Evolutionary conservation across 2,113 vertebrate species (phyloP).

Genomic region (Okapia johnstoni): DNA sequence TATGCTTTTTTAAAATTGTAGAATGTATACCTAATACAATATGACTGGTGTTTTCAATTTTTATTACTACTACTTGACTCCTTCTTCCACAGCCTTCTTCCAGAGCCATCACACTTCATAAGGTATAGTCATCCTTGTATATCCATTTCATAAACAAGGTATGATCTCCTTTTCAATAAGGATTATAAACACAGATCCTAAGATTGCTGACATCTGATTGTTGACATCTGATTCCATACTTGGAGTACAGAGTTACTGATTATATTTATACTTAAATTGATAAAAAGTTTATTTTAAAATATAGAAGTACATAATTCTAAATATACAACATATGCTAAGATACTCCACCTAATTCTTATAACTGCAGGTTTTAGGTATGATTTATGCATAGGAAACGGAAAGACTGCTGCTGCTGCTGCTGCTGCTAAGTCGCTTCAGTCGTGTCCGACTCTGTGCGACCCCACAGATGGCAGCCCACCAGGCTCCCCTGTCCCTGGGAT

Average conservation of each 20-base stretch:
- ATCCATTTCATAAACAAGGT: neutral
- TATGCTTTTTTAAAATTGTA: neutral
- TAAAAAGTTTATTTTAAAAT: neutral
- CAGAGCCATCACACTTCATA: neutral
- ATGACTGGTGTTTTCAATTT: neutral
- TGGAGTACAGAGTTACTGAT: neutral
- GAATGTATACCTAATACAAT: neutral
- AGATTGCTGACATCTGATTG: neutral
- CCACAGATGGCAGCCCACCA: too few relatives aligned
- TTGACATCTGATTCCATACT: neutral
- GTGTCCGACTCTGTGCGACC: too few relatives aligned
- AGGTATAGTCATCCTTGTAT: neutral
- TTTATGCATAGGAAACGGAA: conserved; percentile 20
- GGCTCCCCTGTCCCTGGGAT: too few relatives aligned
- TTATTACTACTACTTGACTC: neutral
- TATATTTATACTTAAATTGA: neutral
- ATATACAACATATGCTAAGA: neutral
- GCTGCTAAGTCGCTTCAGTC: too few relatives aligned
- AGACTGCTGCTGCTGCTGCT: too few relatives aligned
- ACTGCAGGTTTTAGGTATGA: neutral
- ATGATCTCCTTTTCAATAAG: neutral
- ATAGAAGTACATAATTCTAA: conserved; percentile 13
- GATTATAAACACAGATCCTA: neutral
- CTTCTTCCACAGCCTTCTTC: neutral
- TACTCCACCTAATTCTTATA: neutral